Percentiles rank a stretch among this genome's conserved stretches.
phyloP scores from a whole-genome alignment of 2,888 invertebrate species.

The Amphipyra tragopoginis region DNA sequence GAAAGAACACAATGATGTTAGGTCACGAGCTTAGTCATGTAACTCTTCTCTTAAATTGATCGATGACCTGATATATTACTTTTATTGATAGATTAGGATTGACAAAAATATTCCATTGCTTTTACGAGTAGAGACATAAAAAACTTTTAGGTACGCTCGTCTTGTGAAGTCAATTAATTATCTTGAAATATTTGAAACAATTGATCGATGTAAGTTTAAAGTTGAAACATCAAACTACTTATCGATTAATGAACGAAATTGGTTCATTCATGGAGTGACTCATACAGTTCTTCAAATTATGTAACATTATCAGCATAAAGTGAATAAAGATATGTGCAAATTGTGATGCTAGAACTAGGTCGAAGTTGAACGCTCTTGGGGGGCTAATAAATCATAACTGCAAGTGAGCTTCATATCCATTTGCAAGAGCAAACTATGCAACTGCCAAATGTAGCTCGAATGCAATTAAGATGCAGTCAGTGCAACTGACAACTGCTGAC shows the following conservation, averaged over 20 bases:
- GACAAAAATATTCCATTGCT: constrained; percentile 21
- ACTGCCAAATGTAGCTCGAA: too few species aligned
- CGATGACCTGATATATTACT: constrained; percentile 37
- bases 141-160: neutral
- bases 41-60: constrained; percentile 40
- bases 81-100: constrained; percentile 25
- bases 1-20: constrained; percentile 68
- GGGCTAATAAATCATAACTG: too few species aligned
- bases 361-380: too few species aligned
- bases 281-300: neutral
- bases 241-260: constrained; percentile 1
- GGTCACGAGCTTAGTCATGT: constrained; percentile 46
- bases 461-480: too few species aligned
- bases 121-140: neutral
- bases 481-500: too few species aligned
- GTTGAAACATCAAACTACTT: neutral
- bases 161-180: neutral
- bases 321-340: too few species aligned
- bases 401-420: too few species aligned
- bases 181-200: neutral
- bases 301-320: neutral
- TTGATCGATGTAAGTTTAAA: neutral
- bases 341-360: too few species aligned
- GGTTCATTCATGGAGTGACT: constrained; percentile 1
- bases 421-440: too few species aligned